A percentile compares a stretch with the other conserved stretches of the same genome.
Conservation (phyloP, 2,797 vertebrate genomes). For the Hydrolagus colliei region DNA sequence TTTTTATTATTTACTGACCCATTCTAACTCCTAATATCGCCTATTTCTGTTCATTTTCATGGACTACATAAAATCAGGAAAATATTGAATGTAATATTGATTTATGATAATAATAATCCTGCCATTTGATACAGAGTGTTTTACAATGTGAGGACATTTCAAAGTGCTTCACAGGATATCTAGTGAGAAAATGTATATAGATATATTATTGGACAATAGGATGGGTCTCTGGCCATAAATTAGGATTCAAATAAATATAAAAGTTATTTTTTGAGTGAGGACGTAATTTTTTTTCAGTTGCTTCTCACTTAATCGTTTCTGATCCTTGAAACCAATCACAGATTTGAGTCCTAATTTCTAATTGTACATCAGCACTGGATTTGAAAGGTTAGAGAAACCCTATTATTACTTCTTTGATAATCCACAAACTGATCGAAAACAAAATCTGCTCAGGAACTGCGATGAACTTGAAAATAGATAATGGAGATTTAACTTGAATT, state of each 20-base stretch:
- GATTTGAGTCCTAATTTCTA: neutral
- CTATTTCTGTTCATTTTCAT: too few species aligned
- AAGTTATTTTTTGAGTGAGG: neutral
- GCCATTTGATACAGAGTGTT: too few species aligned
- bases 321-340: neutral
- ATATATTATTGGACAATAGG: too few species aligned
- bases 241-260: neutral
- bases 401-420: conserved; percentile 7
- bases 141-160: too few species aligned
- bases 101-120: too few species aligned
- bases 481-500: conserved; percentile 20
- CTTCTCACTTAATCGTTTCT: neutral
- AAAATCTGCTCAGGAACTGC: neutral
- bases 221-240: neutral
- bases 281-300: neutral
- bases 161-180: too few species aligned
- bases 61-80: too few species aligned
- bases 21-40: too few species aligned
- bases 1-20: too few species aligned
- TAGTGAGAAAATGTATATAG: too few species aligned
- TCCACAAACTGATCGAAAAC: neutral
- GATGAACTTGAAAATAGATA: conserved; percentile 12
- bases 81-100: too few species aligned
- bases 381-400: neutral
- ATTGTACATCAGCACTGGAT: neutral